phyloP scores from a whole-genome alignment of 30 jellyfish, hydroid and myxozoan species.

The Hydractinia echinata region DNA sequence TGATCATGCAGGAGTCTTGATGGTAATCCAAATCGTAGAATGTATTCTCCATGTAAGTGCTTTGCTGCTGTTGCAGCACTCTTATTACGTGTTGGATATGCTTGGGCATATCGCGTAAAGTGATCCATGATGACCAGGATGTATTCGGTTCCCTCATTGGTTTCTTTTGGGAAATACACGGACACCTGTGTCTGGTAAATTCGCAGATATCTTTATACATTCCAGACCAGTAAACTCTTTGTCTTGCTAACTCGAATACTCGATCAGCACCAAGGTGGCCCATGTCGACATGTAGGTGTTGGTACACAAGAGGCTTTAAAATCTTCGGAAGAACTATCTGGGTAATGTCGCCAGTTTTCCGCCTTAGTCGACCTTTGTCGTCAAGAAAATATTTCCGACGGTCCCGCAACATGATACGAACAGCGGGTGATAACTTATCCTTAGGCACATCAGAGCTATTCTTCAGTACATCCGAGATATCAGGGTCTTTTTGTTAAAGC shows the following conservation, averaged over 20 bases:
- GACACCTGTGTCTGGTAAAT: slow-evolving; percentile 18
- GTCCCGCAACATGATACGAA: too few species aligned
- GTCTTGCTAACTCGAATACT: too few species aligned
- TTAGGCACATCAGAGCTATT: neutral
- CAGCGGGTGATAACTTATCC: too few species aligned
- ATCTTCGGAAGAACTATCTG: too few species aligned
- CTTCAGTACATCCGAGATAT: slow-evolving; percentile 25
- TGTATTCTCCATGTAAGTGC: slow-evolving; percentile 17
- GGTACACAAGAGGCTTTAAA: too few species aligned
- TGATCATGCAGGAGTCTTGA: slow-evolving; percentile 25
- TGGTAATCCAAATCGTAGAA: slow-evolving; percentile 31
- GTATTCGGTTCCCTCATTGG: slow-evolving; percentile 43
- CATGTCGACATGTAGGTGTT: too few species aligned
- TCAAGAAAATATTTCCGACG: too few species aligned
- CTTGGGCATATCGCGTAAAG: slow-evolving; percentile 57
- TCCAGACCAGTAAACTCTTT: neutral
- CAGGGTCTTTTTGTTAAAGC: too few species aligned
- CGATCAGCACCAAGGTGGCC: too few species aligned
- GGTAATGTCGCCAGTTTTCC: too few species aligned
- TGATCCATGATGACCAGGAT: slow-evolving; percentile 45
- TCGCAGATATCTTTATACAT: neutral
- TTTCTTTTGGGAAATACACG: slow-evolving; percentile 28
- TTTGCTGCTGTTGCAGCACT: slow-evolving; percentile 40
- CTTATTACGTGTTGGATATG: slow-evolving; percentile 48
- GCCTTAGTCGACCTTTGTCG: too few species aligned